Evolutionary conservation across 2,888 invertebrate species (phyloP).

Genomic region (Chaetoderma sp.): DNA sequence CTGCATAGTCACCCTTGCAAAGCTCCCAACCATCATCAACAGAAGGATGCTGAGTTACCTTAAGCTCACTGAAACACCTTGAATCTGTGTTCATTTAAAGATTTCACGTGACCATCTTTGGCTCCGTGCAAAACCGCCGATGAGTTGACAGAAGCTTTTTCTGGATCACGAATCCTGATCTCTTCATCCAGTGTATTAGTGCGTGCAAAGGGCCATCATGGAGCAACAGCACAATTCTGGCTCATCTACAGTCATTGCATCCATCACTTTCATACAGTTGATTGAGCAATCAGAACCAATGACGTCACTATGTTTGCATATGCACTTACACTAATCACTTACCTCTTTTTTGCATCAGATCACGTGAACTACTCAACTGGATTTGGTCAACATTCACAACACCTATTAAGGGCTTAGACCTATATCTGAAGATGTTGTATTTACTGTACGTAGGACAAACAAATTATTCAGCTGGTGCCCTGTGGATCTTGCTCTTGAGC

Average conservation of each 20-base stretch:
- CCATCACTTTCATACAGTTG: slow-evolving; percentile 10
- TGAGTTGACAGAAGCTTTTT: too few species aligned
- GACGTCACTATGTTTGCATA: slow-evolving; percentile 32
- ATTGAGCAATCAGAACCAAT: slow-evolving; percentile 26
- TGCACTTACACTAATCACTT: slow-evolving; percentile 15
- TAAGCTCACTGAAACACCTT: too few species aligned
- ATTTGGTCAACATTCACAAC: slow-evolving; percentile 29
- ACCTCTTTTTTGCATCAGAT: slow-evolving; percentile 35
- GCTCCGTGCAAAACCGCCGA: too few species aligned
- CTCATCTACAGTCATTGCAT: slow-evolving; percentile 32
- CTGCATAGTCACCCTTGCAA: too few species aligned
- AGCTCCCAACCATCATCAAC: too few species aligned
- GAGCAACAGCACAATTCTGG: slow-evolving; percentile 34
- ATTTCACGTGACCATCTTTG: too few species aligned
- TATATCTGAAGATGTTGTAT: slow-evolving; percentile 9
- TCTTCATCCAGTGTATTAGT: too few species aligned
- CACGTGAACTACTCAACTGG: slow-evolving; percentile 35
- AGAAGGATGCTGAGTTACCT: too few species aligned
- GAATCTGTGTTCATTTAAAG: too few species aligned
- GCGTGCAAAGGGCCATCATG: too few species aligned
- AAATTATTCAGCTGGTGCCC: background rate
- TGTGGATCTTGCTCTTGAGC: background rate
- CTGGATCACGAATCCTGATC: too few species aligned
- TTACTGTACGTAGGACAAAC: slow-evolving; percentile 11
- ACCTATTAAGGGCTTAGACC: background rate